Evolutionary conservation across 2,888 invertebrate species (phyloP), one percentile per base, ranked within the genome.

Genomic region (Polylopha cassiicola): DNA sequence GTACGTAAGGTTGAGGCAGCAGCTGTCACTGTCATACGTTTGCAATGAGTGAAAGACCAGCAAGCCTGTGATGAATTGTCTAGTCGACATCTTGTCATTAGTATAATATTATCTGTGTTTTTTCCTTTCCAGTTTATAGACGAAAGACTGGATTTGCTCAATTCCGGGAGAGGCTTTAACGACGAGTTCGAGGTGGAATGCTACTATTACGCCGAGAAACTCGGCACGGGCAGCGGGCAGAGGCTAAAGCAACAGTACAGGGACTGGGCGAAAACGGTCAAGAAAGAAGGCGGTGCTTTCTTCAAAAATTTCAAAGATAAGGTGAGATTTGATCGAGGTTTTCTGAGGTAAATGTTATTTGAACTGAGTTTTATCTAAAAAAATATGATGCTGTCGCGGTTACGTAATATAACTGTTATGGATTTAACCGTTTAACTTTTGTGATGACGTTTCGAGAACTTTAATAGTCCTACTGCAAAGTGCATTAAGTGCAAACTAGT

Each of bases 151-250:
- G 93, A 95, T 54, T 91, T 97, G 88, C 87, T 98, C 48, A 98
- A 97, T 71, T 91, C 93, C n/a, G 98, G 98, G 0, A 87, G 92
- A 42, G 95, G 97, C 0, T 95, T 96, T 70, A 93, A 93, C 18
- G 98, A 99, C 72, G 95, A 98, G 66, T 99, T 99, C 75, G 98
- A 99, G 77, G 88, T 92, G 64, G 98, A 98, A 76, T 85, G 84
- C 48, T 77, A 74, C 42, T 42, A 58, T 16, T 82, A 92, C 91
- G 41, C 92, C 36, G 68, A 87, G 64, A 61, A 85, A 70, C 64
- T 84, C 55, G 62, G 82, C 72, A 69, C 78, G 0, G 79, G 88
- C 51, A 74, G 85, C 60, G 76, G 87, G 37, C 76, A 88, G 70
- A 71, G 65, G 20, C 54, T 82, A 3, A 82, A 77, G 47, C 79